Evolutionary conservation across 2,888 invertebrate genomes (phyloP).

Genomic region (Taphrorychus bicolor): DNA sequence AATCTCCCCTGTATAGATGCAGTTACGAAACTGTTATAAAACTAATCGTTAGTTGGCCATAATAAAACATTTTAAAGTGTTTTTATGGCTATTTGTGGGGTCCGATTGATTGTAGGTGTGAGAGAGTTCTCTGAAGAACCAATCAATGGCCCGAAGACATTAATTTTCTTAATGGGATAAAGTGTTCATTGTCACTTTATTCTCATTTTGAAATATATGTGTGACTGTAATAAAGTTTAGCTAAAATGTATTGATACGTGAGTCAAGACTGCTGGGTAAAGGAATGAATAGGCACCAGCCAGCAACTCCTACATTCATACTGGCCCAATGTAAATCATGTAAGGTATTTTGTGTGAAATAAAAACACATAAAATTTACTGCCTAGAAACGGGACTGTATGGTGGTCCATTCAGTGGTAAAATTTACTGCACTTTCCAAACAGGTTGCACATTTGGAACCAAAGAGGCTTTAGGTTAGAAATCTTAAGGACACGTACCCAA

Average conservation of each 20-base stretch:
- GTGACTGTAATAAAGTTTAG: too few relatives aligned
- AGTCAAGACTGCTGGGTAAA: background rate
- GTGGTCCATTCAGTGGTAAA: background rate
- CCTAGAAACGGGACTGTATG: background rate
- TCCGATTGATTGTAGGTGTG: background rate
- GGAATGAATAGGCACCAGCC: background rate
- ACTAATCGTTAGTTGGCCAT: background rate
- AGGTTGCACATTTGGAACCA: too few relatives aligned
- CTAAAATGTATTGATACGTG: background rate
- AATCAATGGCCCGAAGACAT: background rate
- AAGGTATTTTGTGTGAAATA: background rate
- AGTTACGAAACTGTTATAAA: background rate
- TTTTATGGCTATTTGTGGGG: background rate
- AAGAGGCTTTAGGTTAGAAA: too few relatives aligned
- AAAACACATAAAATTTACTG: background rate
- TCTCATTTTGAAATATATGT: background rate
- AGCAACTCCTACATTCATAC: background rate
- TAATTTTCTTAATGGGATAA: background rate
- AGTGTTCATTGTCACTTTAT: background rate
- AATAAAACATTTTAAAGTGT: background rate
- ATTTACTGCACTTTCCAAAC: background rate
- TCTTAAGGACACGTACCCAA: too few relatives aligned
- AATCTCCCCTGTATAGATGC: background rate
- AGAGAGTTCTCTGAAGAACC: background rate
- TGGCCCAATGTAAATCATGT: background rate